A percentile compares a stretch with the other conserved stretches of the same genome.
phyloP scores from a whole-genome alignment of 2,113 vertebrate genomes.

The Vulpes ferrilata region DNA sequence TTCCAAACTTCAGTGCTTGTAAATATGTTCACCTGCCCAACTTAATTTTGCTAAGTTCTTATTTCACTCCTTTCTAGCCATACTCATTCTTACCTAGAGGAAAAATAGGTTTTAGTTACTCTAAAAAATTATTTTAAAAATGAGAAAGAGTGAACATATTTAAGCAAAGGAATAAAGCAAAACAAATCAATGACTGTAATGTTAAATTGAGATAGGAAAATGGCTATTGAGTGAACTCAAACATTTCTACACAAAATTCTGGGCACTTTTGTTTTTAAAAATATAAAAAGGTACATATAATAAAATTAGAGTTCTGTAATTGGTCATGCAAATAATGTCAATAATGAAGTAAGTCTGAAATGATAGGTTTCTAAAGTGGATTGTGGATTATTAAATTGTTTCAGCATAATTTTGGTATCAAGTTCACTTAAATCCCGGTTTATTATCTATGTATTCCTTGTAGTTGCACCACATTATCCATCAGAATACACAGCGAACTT shows the following conservation, averaged over 20 bases:
- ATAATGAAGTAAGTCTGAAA: background rate
- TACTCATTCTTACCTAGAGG: background rate
- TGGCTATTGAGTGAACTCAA: background rate
- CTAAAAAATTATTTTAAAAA: conserved; percentile 53
- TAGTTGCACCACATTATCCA: background rate
- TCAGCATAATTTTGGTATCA: background rate
- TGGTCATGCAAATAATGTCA: background rate
- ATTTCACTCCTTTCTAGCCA: background rate
- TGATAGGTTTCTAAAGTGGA: background rate
- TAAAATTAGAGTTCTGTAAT: background rate
- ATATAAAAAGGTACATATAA: background rate
- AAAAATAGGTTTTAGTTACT: background rate
- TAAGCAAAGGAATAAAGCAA: background rate
- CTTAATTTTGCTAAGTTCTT: conserved; percentile 30
- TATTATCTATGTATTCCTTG: background rate
- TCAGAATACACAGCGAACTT: background rate
- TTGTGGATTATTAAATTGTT: background rate
- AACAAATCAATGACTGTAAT: conserved; percentile 16
- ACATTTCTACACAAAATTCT: background rate
- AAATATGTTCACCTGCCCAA: background rate
- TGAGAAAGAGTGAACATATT: background rate
- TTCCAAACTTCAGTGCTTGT: background rate
- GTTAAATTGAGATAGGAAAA: conserved; percentile 10
- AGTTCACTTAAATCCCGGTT: background rate
- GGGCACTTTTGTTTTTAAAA: background rate